Evolutionary conservation across 2,113 vertebrate genomes (phyloP).

Genomic region (Crotophaga sulcirostris): DNA sequence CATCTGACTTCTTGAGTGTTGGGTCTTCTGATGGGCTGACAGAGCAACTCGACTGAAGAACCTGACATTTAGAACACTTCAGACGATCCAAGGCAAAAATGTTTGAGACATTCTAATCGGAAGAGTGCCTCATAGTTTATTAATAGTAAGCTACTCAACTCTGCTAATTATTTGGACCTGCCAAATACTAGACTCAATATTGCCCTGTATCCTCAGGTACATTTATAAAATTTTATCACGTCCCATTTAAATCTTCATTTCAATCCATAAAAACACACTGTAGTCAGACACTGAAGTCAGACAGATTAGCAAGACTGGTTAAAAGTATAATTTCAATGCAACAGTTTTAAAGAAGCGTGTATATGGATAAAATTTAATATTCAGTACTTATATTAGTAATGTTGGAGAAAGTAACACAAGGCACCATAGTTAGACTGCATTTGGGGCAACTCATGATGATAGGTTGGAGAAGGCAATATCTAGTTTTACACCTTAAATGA

Average conservation of each 20-base stretch:
- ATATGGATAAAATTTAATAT: neutral
- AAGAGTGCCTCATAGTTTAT: too few species aligned
- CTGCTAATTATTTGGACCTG: neutral
- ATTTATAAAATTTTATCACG: neutral
- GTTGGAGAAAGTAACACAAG: neutral
- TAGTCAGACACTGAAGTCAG: neutral
- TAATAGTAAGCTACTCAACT: neutral
- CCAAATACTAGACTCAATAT: neutral
- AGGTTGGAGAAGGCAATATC: neutral
- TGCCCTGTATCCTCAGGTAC: neutral
- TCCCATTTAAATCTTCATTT: neutral
- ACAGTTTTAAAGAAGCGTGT: neutral
- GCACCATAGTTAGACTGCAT: neutral
- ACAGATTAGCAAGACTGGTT: neutral
- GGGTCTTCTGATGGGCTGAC: too few species aligned
- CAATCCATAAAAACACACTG: neutral
- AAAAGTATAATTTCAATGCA: neutral
- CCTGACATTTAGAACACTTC: too few species aligned
- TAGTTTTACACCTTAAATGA: neutral
- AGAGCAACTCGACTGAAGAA: too few species aligned
- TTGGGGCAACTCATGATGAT: neutral
- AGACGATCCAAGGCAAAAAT: too few species aligned
- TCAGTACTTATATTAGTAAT: neutral
- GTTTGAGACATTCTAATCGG: too few species aligned
- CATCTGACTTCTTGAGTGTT: too few species aligned